phyloP scores from a whole-genome alignment of 2,888 invertebrate species.

The Anthoptus insignis region DNA sequence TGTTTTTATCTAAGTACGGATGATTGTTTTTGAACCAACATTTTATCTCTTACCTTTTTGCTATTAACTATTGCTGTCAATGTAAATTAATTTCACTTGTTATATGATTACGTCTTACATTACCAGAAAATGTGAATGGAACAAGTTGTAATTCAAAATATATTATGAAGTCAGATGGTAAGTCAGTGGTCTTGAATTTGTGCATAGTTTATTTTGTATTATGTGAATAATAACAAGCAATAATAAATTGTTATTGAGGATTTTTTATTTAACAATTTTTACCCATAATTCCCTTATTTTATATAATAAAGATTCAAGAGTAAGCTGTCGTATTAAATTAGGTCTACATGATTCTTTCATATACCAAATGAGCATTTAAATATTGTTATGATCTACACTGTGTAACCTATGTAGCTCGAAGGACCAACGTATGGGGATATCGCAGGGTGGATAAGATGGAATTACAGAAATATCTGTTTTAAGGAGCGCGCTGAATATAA shows the following conservation, averaged over 20 bases:
- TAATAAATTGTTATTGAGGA: constrained; percentile 88
- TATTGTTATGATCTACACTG: too few species aligned
- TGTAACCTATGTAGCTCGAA: too few species aligned
- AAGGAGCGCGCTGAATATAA: too few species aligned
- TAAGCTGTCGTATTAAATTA: too few species aligned
- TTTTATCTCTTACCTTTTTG: constrained; percentile 10
- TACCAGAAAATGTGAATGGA: constrained; percentile 56
- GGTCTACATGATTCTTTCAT: too few species aligned
- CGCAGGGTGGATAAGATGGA: too few species aligned
- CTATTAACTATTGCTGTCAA: constrained; percentile 35
- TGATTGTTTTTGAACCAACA: too few species aligned
- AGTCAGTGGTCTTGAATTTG: constrained; percentile 85
- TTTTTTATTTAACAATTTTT: constrained; percentile 48
- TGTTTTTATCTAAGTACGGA: too few species aligned
- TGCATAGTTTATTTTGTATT: constrained; percentile 91
- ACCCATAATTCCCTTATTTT: background rate
- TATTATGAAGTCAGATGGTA: constrained; percentile 75
- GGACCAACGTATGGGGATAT: too few species aligned
- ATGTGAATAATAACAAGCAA: constrained; percentile 90
- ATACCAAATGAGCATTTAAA: too few species aligned
- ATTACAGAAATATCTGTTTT: too few species aligned
- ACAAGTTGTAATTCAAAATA: constrained; percentile 70
- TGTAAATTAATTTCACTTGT: constrained; percentile 69
- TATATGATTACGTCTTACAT: constrained; percentile 55
- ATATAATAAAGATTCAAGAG: too few species aligned